These are phyloP conservation scores for Callimico goeldii DNA, from an alignment of 2,797 vertebrate species.

Conservation along the genomic window DNA sequence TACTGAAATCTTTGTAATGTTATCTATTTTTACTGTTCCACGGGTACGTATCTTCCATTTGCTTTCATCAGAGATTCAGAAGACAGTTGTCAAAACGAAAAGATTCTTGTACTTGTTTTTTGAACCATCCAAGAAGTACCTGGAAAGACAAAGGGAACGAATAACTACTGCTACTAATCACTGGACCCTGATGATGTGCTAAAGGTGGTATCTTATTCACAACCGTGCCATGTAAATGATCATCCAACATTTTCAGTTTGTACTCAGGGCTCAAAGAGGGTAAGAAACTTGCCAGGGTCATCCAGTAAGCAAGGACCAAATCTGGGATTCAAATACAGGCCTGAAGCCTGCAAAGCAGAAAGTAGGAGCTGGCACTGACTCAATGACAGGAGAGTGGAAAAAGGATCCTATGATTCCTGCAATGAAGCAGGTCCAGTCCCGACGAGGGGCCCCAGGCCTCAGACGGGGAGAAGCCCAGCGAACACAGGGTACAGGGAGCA, in stretches of 20 bases:
- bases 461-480: neutral
- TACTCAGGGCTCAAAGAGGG: neutral
- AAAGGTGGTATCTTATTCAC: neutral
- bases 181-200: neutral
- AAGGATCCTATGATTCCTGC: neutral
- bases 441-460: neutral
- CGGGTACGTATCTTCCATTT: neutral
- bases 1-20: neutral
- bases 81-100: neutral
- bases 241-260: neutral
- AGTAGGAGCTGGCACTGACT: no score
- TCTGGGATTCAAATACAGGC: neutral
- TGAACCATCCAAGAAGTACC: neutral
- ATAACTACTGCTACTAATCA: neutral
- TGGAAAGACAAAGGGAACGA: neutral
- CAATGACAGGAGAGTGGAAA: neutral
- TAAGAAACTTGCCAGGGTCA: neutral
- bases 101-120: neutral
- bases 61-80: neutral
- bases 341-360: neutral
- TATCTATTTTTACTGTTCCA: neutral
- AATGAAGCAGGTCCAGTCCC: neutral
- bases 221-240: neutral
- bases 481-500: neutral
- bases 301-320: neutral